Evolutionary conservation across 2,797 vertebrate species (phyloP), one percentile per base, ranked within the genome.

Genomic region (Adelosebastes latens): DNA sequence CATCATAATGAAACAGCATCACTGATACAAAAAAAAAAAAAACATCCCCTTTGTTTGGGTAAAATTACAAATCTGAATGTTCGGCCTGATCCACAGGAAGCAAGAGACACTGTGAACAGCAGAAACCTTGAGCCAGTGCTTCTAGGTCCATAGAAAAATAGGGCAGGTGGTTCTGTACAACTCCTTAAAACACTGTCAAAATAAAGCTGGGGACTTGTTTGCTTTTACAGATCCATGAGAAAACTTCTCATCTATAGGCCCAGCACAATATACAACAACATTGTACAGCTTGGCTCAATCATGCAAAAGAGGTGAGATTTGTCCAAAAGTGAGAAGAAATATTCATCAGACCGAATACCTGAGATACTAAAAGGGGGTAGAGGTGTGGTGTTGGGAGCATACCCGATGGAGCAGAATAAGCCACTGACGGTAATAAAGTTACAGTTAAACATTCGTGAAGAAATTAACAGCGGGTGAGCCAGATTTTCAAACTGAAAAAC

Each of bases 21-120:
- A 93, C 83, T 55, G 87, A 95, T 95, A 95, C 88, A 96, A 95
- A 42, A 42, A 94, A 96, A 95, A 93, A 79, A 32, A 70, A 87
- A 82, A 93, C 91, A 92, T 70, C 67, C 84, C 80, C 73, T 87
- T 89, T 80, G 83, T 90, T 84, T 83, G 77, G 89, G 86, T 89
- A 92, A 88, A 93, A 91, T 94, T 88, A 93, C 91, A 92, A 87
- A 90, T 87, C 25, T 93, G 79, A 89, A 81, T 66, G 86, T 91
- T 79, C 82, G 84, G 82, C 84, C 85, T 80, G 87, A 92, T 90
- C 87, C 88, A 89, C 86, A 92, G 83, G 79, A 90, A 76, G 84
- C 82, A 77, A 77, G 84, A 87, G 56, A 80, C 71, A 53, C 76
- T 78, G 68, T 62, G 81, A 85, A 83, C 81, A 72, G 79, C 75